Base-by-base conservation (phyloP, 2,113 vertebrate genomes). In the Cyanocitta stelleri region DNA sequence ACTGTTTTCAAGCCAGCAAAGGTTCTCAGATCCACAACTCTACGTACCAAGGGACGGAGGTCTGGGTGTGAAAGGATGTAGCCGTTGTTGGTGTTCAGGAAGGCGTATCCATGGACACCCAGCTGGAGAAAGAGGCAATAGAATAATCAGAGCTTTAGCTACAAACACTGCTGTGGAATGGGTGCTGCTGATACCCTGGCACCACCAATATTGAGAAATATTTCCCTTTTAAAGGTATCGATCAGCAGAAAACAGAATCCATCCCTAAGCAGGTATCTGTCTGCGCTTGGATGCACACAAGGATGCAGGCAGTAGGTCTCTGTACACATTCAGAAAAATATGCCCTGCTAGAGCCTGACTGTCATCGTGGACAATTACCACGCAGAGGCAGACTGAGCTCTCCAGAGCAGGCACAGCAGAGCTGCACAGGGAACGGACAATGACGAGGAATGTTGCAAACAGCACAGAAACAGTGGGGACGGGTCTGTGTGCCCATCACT, bases 61-160 rank as follows among this genome's bases (percentile, higher is more conserved):
- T 99, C 99, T 11, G 99, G 99, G 73, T 99, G 99, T 20, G 99
- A 99, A n/a, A 99, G 98, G 96, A 99, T 99, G 97, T 99, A 99
- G 89, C 99, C 99, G 0, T 99, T 99, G 96, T 99, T 99, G 14
- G 99, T 99, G 95, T 99, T 98, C 92, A 99, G 96, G 94, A 98
- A 99, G 73, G 99, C 99, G 0, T 99, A 99, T 76, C 99, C 99
- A 41, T 99, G 99, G 87, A 99, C 97, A 73, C 99, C 99, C 21
- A 99, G 98, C 99, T 99, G 96, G 77, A 73, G 77, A 90, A 87
- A 95, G 51, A 93, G 21, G 33, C 4, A 35, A 13, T 13, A 54
- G 22, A 74, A 55, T 19, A 16, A 27, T 97, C 39, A 97, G 44
- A 39, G 61, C 8, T 63, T 67, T 32, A 44, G 43, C 37, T 52